Base-by-base conservation (phyloP, 1,140 invertebrate genomes). In the Agrilus planipennis region DNA sequence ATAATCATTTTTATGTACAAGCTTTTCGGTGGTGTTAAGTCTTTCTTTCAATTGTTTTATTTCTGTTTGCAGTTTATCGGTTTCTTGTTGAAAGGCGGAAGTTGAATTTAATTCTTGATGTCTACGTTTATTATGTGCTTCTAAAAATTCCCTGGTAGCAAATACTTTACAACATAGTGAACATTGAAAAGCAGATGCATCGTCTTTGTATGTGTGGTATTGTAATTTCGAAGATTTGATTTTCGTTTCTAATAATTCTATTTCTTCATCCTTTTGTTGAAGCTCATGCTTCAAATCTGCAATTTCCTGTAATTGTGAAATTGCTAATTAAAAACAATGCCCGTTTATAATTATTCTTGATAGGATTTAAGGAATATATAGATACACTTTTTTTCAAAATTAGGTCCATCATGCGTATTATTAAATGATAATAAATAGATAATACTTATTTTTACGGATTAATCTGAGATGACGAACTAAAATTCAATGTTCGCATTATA, bases 21-120 rank as follows among this genome's bases (percentile, higher is more conserved):
- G 39, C 47, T 67, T 65, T 53, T 76, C 67, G 52, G 68, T 69
- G 44, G 60, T 60, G 52, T 73, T 73, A 1, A 75, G 39, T 44
- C 69, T 61, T 45, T 73, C 70, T 48, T 74, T 74, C 6, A 75
- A 47, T 29, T 64, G 67, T 53, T 74, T 73, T 38, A 75, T 73
- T 49, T 75, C 72, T 21, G 62, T 60, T 12, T 73, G 61, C 4
- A 74, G 48, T 56, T 67, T 70, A 47, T 73, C 70, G 2, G 70
- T 67, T 49, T 74, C 67, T n/a, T 43, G 51, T 43, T 60, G 56
- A 38, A 64, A 65, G 32, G 52, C 12, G 7, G 35, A 39, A 27
- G 6, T 44, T 25, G n/a, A n/a, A 9, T 32, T 3, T 4, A 16
- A 27, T 14, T 40, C n/a, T 61, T 58, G 7, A 50, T 74, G 72